Percentiles rank a stretch among this genome's conserved stretches.
These are phyloP conservation scores for Fringilla coelebs DNA, from an alignment of 2,797 vertebrate genomes.

Conservation along the genomic window DNA sequence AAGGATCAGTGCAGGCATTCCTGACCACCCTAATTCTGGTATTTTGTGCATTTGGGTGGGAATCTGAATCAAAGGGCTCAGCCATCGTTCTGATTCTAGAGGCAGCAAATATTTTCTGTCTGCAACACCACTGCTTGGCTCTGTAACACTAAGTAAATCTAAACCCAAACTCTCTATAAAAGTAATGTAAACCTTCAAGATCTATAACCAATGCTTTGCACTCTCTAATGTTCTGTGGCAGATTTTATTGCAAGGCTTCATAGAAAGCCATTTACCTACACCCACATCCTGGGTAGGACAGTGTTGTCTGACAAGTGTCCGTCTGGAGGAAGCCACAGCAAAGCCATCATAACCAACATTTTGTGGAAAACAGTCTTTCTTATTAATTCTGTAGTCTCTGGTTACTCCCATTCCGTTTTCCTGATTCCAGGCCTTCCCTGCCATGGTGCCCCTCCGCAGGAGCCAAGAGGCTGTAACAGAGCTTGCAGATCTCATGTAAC, in stretches of 20 bases:
- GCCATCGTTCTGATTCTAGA: neutral
- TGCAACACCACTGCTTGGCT: neutral
- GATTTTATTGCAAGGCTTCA: slow-evolving; percentile 42
- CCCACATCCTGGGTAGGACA: slow-evolving; percentile 42
- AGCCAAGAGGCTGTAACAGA: neutral
- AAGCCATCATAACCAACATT: neutral
- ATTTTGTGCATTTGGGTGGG: neutral
- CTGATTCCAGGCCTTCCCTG: neutral
- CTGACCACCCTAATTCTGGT: neutral
- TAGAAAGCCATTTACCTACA: slow-evolving; percentile 13
- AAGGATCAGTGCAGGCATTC: neutral
- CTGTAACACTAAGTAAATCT: neutral
- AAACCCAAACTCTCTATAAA: slow-evolving; percentile 1
- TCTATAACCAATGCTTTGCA: neutral
- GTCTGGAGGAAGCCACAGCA: slow-evolving; percentile 48
- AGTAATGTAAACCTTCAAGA: slow-evolving; percentile 14
- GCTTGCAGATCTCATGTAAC: neutral
- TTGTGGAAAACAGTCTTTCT: slow-evolving; percentile 13
- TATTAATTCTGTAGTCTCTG: neutral
- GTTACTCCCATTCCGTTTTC: neutral
- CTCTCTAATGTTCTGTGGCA: slow-evolving; percentile 5
- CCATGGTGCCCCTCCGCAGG: neutral
- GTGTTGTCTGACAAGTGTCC: slow-evolving; percentile 28
- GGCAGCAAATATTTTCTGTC: neutral
- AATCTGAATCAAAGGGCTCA: neutral